Evolutionary conservation across 2,797 vertebrate species (phyloP).

Genomic region (Melanogrammus aeglefinus): DNA sequence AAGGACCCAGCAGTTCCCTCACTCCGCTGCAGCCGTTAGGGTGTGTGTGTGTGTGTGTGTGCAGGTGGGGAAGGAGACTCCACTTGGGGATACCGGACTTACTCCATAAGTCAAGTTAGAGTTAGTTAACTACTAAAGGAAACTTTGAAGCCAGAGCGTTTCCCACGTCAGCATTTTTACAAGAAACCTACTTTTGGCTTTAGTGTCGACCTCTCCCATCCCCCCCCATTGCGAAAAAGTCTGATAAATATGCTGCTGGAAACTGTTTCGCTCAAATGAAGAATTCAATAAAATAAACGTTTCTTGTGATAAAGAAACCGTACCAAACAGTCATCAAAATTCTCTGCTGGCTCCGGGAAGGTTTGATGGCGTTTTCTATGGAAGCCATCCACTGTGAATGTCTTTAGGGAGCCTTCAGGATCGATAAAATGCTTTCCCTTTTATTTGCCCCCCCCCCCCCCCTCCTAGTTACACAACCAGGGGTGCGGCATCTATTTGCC

Average conservation of each 20-base stretch:
- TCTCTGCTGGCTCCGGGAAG: neutral
- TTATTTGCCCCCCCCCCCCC: neutral
- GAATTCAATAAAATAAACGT: neutral
- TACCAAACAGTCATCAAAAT: neutral
- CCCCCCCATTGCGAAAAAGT: neutral
- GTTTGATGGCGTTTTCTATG: neutral
- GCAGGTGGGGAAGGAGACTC: neutral
- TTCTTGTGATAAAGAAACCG: neutral
- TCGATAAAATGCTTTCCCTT: constrained; percentile 2
- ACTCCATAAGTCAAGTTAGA: neutral
- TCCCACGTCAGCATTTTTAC: neutral
- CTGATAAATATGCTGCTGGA: neutral
- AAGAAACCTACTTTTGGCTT: constrained; percentile 3
- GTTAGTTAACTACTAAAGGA: constrained; percentile 4
- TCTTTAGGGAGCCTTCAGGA: neutral
- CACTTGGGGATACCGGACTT: neutral
- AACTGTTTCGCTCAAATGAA: neutral
- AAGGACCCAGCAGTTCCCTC: neutral
- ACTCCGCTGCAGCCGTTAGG: neutral
- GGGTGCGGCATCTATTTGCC: neutral
- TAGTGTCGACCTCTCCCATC: neutral
- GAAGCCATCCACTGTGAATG: neutral
- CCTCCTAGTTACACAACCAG: neutral
- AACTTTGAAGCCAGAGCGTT: constrained; percentile 1
- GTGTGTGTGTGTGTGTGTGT: constrained; percentile 8